Base-by-base conservation (phyloP, 2,888 invertebrate genomes). In the Stictocephala bisonia region DNA sequence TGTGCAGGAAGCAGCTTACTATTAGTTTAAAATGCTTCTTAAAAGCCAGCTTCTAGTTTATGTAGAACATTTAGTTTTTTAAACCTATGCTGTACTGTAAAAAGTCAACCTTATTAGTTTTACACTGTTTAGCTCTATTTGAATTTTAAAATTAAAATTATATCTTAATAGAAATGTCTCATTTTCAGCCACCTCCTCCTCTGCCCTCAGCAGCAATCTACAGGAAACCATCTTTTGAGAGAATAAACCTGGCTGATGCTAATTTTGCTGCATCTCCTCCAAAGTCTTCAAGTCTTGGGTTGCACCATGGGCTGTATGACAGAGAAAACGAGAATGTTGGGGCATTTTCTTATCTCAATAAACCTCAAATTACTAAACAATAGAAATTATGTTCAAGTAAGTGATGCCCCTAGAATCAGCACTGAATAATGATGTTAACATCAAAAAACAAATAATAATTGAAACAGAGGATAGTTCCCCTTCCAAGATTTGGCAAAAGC, bases 161-260 rank as follows among this genome's bases (percentile, higher is more conserved):
- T n/a, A n/a, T n/a, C n/a, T n/a, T n/a, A n/a, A n/a, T n/a, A n/a
- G n/a, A n/a, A n/a, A n/a, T n/a, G n/a, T 68, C 50, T 51, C 48
- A 15, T 73, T 74, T 31, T 2, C 31, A 76, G 76, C 18, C 66
- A 48, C 41, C 58, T 41, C 72, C 73, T 41, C 56, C 75, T 18
- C 76, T 75, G 26, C 75, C 77, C 22, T 77, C 81, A 27, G 78
- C 79, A 20, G 74, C 79, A 9, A 79, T 68, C 67, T 82, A 81
- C 72, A 77, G 79, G 18, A 76, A 80, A 48, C 80, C 81, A 31
- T 74, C 80, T 24, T 82, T 82, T 73, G 81, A 82, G 74, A 80
- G 81, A 4, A 80, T 82, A 73, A 81, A 80, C 74, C 73, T 82
- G 31, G 80, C 81, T 4, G 82, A 82, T 75, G 81, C 82, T 26